These are phyloP conservation scores for Pachypsylla venusta DNA, from an alignment of 1,140 invertebrate species.

Conservation along the genomic window DNA sequence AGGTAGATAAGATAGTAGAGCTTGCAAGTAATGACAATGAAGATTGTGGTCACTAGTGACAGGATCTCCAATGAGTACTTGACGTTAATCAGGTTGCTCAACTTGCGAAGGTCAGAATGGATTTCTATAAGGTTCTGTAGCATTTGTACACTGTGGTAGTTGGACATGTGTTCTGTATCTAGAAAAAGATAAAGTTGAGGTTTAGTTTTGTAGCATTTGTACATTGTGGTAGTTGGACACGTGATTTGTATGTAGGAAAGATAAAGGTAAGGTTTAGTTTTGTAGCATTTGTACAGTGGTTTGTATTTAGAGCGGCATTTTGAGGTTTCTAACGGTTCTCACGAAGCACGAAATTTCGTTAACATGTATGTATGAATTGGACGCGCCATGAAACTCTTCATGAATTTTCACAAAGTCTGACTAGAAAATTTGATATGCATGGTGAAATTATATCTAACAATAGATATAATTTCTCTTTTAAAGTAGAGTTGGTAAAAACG, in stretches of 20 bases:
- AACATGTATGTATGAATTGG: too few relatives aligned
- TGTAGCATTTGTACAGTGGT: background rate
- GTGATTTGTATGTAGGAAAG: background rate
- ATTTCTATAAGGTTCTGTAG: background rate
- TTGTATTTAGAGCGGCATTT: too few relatives aligned
- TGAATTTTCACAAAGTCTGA: too few relatives aligned
- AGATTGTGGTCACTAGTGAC: background rate
- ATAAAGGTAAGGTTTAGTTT: background rate
- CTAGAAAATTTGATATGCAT: too few relatives aligned
- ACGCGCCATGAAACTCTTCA: too few relatives aligned
- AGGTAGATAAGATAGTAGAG: background rate
- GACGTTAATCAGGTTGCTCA: background rate
- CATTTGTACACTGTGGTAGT: background rate
- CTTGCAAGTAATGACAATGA: background rate
- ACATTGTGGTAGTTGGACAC: background rate
- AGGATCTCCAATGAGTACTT: background rate
- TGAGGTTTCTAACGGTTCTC: too few relatives aligned
- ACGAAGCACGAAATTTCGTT: too few relatives aligned
- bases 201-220: background rate
- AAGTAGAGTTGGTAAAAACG: too few relatives aligned
- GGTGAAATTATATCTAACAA: too few relatives aligned
- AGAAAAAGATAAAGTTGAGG: background rate
- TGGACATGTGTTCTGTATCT: background rate
- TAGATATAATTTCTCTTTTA: too few relatives aligned
- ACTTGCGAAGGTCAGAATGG: too few relatives aligned